phyloP scores from a whole-genome alignment of 2,888 invertebrate species.

The Dioctria rufipes region DNA sequence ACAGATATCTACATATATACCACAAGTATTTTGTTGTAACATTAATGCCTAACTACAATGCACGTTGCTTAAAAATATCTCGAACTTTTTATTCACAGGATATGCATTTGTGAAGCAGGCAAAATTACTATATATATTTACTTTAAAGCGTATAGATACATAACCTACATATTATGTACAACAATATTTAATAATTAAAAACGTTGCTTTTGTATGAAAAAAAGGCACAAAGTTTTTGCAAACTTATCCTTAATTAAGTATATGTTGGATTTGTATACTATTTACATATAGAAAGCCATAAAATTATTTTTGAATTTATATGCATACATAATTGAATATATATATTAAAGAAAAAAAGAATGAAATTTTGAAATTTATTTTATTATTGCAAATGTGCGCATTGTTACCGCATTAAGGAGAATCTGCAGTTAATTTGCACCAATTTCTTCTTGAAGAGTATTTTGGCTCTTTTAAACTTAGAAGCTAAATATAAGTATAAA shows the following conservation, averaged over 20 bases:
- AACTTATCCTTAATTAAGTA: conserved; percentile 42
- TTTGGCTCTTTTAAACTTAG: background rate
- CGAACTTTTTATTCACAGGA: conserved; percentile 28
- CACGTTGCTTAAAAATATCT: conserved; percentile 27
- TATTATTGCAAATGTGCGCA: conserved; percentile 26
- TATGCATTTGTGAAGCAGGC: conserved; percentile 36
- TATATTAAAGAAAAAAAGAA: background rate
- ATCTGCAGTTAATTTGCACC: conserved; percentile 16
- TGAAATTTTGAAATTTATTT: background rate
- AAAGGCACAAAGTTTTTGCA: conserved; percentile 46
- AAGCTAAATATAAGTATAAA: no score
- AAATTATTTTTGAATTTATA: conserved; percentile 20
- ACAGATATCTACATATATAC: conserved; percentile 9
- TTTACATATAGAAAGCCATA: conserved; percentile 3
- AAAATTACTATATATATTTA: conserved; percentile 11
- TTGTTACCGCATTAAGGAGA: conserved; percentile 21
- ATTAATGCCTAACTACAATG: conserved; percentile 12
- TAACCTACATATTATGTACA: conserved; percentile 28
- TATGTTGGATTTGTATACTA: conserved; percentile 6
- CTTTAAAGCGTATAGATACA: no score
- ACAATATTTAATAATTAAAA: conserved; percentile 6
- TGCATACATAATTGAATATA: no score
- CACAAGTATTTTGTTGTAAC: conserved; percentile 10
- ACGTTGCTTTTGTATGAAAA: conserved; percentile 25
- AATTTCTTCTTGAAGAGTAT: conserved; percentile 2